phyloP scores from a whole-genome alignment of 2,888 invertebrate genomes.

The Drosophila longiperda region DNA sequence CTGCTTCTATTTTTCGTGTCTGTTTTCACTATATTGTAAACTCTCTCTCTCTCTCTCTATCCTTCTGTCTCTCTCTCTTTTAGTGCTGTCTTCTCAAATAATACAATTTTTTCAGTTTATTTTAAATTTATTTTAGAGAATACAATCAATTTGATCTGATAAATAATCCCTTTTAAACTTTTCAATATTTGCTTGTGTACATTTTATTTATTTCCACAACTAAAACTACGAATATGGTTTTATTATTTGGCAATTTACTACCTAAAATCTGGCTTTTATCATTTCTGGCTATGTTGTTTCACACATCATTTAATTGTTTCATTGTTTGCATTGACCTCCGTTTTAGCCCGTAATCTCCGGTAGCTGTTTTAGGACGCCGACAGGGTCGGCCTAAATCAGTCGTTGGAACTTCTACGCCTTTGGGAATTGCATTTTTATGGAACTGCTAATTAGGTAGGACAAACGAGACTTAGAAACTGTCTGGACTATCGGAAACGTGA shows the following conservation, averaged over 20 bases:
- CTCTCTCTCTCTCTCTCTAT: neutral
- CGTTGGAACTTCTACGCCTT: constrained; percentile 21
- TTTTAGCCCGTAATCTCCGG: constrained; percentile 46
- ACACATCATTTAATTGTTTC: constrained; percentile 34
- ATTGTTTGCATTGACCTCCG: constrained; percentile 30
- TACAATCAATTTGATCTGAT: neutral
- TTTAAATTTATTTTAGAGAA: neutral
- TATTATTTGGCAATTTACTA: constrained; percentile 1
- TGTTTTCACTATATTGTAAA: neutral
- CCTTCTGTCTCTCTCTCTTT: neutral
- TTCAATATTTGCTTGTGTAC: neutral
- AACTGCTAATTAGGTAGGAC: constrained; percentile 62
- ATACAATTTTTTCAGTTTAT: neutral
- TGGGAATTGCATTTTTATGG: constrained; percentile 63
- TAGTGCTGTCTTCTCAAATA: neutral
- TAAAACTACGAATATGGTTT: neutral
- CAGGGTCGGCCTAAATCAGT: constrained; percentile 47
- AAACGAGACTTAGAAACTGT: constrained; percentile 18
- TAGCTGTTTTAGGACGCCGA: constrained; percentile 39
- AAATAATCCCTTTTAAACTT: neutral
- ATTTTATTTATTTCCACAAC: neutral
- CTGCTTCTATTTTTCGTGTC: neutral
- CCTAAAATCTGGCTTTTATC: constrained; percentile 8
- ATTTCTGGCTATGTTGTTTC: constrained; percentile 20
- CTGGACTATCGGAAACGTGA: constrained; percentile 15